These are phyloP conservation scores for Lepidurus arcticus DNA, from an alignment of 1,140 invertebrate species.

Conservation along the genomic window DNA sequence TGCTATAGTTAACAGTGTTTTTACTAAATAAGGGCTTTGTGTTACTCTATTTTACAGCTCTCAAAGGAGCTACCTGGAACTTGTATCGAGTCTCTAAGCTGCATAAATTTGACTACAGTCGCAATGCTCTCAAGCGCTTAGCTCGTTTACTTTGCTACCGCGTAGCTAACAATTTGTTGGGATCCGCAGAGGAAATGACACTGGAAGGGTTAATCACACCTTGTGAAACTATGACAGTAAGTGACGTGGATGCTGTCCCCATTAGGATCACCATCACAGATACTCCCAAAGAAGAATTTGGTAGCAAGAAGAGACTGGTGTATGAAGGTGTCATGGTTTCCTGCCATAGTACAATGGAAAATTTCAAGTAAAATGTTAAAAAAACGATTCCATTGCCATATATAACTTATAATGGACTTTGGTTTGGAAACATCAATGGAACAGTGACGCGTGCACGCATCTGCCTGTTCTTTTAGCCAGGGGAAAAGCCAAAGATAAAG, in stretches of 20 bases:
- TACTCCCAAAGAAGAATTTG: not conserved
- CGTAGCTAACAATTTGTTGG: not conserved
- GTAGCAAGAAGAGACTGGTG: not conserved
- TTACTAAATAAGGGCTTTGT: not conserved
- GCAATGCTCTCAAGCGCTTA: not conserved
- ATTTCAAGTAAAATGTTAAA: not conserved
- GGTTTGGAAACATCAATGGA: not conserved
- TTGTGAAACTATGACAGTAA: not conserved
- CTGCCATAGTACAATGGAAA: not conserved
- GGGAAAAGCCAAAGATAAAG: not conserved
- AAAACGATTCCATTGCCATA: not conserved
- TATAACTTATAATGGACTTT: not conserved
- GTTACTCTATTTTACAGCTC: not conserved
- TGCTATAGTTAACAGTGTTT: not conserved
- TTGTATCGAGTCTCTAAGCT: not conserved
- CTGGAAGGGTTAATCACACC: not conserved
- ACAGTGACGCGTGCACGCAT: not conserved
- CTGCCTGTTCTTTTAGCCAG: constrained; percentile 25
- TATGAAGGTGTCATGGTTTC: not conserved
- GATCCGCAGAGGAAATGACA: not conserved
- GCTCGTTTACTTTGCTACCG: not conserved
- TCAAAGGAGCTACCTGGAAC: not conserved
- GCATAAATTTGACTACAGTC: not conserved
- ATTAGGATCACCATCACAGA: not conserved
- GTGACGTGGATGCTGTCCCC: not conserved